Evolutionary conservation across 2,113 vertebrate genomes (phyloP), one percentile per base, ranked within the genome.

Genomic region (Cebus imitator): DNA sequence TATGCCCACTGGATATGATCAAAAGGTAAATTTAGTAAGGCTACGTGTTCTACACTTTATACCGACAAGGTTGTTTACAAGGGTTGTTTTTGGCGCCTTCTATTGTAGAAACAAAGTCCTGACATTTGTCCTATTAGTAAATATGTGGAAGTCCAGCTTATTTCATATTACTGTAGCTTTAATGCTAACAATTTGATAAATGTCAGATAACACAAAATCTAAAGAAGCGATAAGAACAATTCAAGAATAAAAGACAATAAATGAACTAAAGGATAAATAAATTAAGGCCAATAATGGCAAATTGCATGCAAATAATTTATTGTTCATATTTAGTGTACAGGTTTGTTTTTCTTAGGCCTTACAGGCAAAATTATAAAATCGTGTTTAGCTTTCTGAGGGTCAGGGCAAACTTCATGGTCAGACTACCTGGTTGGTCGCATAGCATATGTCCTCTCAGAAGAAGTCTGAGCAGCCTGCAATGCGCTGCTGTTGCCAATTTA

Each of bases 401-500:
- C 12, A 13, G 21, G 37, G 8, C 5, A 27, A 6, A 43, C 30
- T 79, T 66, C 2, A 8, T n/a, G 7, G 25, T 45, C 4, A 5
- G 4, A 14, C 23, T 8, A 13, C 37, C 6, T 9, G 2, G 48
- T 30, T 5, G 6, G 5, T 37, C 21, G 3, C 25, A 25, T 11
- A 10, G 58, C 11, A 5, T 30, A 14, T 10, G 9, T 6, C 4
- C 8, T 14, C 9, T 32, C 50, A 66, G 32, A n/a, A 25, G 55
- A 32, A 40, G 20, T 21, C 45, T n/a, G 57, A 35, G 20, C 13
- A 17, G 11, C 1, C 11, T 64, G 73, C 30, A 40, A 18, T 8
- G 20, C 4, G 40, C 20, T 27, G 4, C 45, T n/a, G 13, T 23
- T 55, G 6, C 30, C 8, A 2, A 7, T 50, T 58, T 27, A 72